Evolutionary conservation across 2,797 vertebrate species (phyloP).

Genomic region (Alcedo quadribrachys): DNA sequence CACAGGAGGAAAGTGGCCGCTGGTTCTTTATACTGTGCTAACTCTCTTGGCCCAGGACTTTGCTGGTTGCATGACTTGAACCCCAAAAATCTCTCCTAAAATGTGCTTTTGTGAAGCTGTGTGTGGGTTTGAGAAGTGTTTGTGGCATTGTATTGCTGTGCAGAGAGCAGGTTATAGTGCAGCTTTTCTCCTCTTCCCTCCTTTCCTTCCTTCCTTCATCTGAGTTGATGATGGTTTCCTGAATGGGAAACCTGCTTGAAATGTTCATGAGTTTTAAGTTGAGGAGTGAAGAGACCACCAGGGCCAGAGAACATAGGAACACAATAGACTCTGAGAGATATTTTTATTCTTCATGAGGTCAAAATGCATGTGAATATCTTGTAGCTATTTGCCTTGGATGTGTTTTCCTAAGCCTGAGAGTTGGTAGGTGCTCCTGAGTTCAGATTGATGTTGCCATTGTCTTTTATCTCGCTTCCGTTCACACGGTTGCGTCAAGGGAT

Average conservation of each 20-base stretch:
- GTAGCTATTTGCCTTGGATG: background rate
- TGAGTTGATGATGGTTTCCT: background rate
- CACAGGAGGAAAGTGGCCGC: background rate
- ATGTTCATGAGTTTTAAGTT: background rate
- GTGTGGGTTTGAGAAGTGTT: background rate
- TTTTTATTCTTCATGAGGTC: background rate
- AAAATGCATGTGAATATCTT: background rate
- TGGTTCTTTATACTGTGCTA: background rate
- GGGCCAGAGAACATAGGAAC: background rate
- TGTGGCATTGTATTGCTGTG: background rate
- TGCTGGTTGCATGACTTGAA: accelerated
- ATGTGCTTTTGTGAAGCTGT: background rate
- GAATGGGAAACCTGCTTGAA: background rate
- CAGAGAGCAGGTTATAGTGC: background rate
- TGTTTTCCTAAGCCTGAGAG: background rate
- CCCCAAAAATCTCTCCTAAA: background rate
- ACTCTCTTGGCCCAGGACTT: background rate
- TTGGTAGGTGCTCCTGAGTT: background rate
- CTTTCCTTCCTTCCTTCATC: background rate
- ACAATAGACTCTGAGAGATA: background rate
- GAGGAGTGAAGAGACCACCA: background rate
- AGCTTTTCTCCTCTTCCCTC: background rate
- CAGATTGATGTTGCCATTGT: background rate
- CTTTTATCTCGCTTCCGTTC: background rate
- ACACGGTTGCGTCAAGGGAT: background rate